phyloP scores from a whole-genome alignment of 2,888 invertebrate genomes.

The Nineta flava region DNA sequence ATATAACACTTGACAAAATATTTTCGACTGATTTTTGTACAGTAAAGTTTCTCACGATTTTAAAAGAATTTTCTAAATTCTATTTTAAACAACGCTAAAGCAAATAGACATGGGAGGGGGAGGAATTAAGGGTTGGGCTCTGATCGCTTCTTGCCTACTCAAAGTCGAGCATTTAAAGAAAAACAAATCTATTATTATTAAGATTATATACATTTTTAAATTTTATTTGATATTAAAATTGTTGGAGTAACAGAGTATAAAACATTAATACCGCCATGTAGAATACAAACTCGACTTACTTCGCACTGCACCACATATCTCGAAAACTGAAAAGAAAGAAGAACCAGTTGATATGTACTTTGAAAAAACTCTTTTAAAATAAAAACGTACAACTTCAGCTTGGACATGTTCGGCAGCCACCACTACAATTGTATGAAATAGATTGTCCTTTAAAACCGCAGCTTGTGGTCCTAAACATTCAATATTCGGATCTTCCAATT shows the following conservation, averaged over 20 bases:
- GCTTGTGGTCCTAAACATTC: conserved; percentile 52
- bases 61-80: too few relatives aligned
- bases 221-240: conserved; percentile 22
- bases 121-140: too few relatives aligned
- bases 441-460: conserved; percentile 40
- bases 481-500: conserved; percentile 49
- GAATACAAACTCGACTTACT: conserved; percentile 62
- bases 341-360: too few relatives aligned
- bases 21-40: too few relatives aligned
- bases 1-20: too few relatives aligned
- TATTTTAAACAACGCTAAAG: too few relatives aligned
- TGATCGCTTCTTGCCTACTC: too few relatives aligned
- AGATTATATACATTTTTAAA: background rate
- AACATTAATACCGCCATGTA: conserved; percentile 79
- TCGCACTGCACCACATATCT: conserved; percentile 65
- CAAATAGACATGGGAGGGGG: too few relatives aligned
- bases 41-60: too few relatives aligned
- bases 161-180: too few relatives aligned
- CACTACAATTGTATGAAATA: conserved; percentile 54
- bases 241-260: conserved; percentile 50
- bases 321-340: conserved; percentile 52
- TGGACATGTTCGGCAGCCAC: conserved; percentile 66
- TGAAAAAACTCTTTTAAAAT: background rate
- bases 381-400: conserved; percentile 44
- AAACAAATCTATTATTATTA: too few relatives aligned